A percentile compares a stretch with the other conserved stretches of the same genome.
Evolutionary conservation across 1,140 invertebrate genomes (phyloP).

Genomic region (Temnothorax longispinosus): DNA sequence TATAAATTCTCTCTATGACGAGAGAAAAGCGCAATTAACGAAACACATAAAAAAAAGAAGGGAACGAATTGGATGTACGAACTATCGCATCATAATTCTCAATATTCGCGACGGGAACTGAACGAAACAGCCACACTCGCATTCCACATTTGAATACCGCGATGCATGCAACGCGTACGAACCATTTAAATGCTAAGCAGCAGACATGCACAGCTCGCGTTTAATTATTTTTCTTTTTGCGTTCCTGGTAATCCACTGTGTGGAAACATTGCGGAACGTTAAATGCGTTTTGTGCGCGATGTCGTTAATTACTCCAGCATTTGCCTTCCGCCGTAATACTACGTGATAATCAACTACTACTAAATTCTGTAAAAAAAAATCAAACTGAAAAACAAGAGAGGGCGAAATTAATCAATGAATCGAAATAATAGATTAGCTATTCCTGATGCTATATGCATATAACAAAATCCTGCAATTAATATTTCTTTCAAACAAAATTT

Average conservation of each 20-base stretch:
- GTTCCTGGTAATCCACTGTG: constrained; percentile 38
- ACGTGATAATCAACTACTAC: constrained; percentile 12
- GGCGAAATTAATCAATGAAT: neutral
- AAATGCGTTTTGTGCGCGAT: constrained; percentile 15
- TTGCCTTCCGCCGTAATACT: neutral
- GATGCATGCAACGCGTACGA: constrained; percentile 20
- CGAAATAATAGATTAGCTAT: neutral
- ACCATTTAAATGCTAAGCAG: constrained; percentile 56
- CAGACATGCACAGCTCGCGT: constrained; percentile 21
- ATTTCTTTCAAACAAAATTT: neutral
- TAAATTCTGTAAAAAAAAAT: constrained; percentile 1
- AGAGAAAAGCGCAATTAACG: neutral
- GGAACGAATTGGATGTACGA: neutral
- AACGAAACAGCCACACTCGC: constrained; percentile 14
- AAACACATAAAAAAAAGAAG: neutral
- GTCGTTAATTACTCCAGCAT: constrained; percentile 44
- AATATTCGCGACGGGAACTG: neutral
- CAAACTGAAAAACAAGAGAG: neutral
- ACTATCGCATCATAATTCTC: constrained; percentile 27
- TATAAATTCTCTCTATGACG: neutral
- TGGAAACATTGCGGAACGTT: constrained; percentile 37
- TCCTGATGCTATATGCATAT: neutral
- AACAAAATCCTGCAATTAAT: neutral
- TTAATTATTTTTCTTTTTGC: constrained; percentile 42
- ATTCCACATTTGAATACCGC: constrained; percentile 31